Percentiles rank a stretch among this genome's conserved stretches.
These are phyloP conservation scores for Pantherophis guttatus DNA, from an alignment of 2,113 vertebrate genomes.

Conservation along the genomic window DNA sequence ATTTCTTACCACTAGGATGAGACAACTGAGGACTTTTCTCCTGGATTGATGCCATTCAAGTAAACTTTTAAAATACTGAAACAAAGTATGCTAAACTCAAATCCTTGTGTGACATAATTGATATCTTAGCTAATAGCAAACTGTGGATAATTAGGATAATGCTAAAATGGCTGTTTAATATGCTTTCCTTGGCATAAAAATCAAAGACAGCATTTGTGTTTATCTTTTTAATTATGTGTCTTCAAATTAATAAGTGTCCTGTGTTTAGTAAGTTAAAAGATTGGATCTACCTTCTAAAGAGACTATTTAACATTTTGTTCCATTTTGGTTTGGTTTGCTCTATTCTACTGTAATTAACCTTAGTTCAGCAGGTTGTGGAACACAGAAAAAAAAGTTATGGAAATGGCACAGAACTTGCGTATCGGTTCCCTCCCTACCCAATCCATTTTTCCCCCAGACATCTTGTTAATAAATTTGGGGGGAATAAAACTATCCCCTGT, in stretches of 20 bases:
- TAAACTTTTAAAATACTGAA: not conserved
- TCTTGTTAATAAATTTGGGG: not conserved
- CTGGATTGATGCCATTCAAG: not conserved
- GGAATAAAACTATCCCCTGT: not conserved
- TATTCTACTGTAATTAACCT: not conserved
- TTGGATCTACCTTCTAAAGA: not conserved
- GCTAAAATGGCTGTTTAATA: not conserved
- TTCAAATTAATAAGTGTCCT: not conserved
- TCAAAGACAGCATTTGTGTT: not conserved
- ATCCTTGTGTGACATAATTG: not conserved
- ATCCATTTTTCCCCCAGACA: not conserved
- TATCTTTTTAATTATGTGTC: not conserved
- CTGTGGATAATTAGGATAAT: not conserved
- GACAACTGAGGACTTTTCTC: not conserved
- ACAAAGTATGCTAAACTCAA: not conserved
- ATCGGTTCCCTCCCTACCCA: no score
- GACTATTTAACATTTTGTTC: not conserved
- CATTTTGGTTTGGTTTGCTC: not conserved
- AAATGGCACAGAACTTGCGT: not conserved
- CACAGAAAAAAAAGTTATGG: not conserved
- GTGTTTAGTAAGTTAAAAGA: not conserved
- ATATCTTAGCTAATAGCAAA: not conserved
- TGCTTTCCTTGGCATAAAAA: not conserved
- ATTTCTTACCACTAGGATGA: not conserved
- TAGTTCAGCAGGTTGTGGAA: not conserved